Evolutionary conservation across 2,888 invertebrate genomes (phyloP).

Genomic region (Cotesia congregata): DNA sequence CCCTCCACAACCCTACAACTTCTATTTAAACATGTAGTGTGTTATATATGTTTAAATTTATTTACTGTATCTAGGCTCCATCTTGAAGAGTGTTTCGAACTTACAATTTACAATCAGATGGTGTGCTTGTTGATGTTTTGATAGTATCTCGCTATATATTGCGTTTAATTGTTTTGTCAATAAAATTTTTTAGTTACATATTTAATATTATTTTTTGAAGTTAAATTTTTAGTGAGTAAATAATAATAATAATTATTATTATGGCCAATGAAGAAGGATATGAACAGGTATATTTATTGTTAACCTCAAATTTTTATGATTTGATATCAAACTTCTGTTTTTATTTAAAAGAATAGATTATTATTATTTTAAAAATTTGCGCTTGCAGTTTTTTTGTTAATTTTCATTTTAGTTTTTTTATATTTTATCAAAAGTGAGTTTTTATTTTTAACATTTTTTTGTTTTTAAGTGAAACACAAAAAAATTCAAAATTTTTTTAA

Average conservation of each 20-base stretch:
- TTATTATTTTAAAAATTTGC: neutral
- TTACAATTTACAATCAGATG: neutral
- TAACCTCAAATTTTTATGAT: constrained; percentile 17
- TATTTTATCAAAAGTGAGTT: neutral
- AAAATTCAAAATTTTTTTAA: too few species aligned
- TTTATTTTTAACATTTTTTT: neutral
- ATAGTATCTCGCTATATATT: neutral
- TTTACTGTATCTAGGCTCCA: neutral
- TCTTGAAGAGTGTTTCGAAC: neutral
- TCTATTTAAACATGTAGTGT: neutral
- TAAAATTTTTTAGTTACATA: neutral
- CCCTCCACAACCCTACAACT: neutral
- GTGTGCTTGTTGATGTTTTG: constrained; percentile 4
- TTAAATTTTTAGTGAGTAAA: neutral
- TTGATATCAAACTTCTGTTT: too few species aligned
- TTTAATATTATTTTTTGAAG: neutral
- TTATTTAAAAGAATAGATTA: too few species aligned
- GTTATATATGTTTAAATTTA: neutral
- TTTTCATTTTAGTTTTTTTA: neutral
- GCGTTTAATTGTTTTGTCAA: constrained; percentile 5
- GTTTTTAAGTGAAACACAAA: too few species aligned
- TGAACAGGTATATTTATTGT: constrained; percentile 56
- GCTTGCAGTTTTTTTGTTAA: constrained; percentile 8
- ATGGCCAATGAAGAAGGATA: constrained; percentile 61
- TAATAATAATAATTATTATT: neutral